phyloP scores from a whole-genome alignment of 2,113 vertebrate genomes.

The Chroicocephalus ridibundus region DNA sequence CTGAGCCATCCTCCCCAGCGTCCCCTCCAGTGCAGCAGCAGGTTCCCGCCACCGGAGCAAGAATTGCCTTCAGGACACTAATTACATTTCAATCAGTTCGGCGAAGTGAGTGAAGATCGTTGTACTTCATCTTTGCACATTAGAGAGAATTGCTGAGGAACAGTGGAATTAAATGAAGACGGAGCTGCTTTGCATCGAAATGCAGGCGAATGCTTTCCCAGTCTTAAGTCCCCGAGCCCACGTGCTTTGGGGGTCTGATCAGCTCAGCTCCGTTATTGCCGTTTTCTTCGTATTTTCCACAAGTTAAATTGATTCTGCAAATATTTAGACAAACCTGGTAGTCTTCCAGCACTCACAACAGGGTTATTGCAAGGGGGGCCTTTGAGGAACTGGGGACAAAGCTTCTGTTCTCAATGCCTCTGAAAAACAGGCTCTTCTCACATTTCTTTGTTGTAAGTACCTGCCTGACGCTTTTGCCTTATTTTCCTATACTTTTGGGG shows the following conservation, averaged over 20 bases:
- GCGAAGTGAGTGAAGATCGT: neutral
- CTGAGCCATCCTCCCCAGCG: neutral
- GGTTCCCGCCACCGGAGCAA: neutral
- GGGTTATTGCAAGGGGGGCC: neutral
- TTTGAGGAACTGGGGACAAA: neutral
- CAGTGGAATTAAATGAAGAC: neutral
- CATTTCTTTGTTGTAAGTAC: neutral
- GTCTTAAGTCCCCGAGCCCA: neutral
- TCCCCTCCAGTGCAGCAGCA: neutral
- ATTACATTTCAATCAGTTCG: fast-evolving
- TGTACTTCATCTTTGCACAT: neutral
- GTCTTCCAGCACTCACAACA: neutral
- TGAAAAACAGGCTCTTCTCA: neutral
- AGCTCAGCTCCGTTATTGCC: neutral
- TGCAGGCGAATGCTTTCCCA: neutral
- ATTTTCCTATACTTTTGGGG: neutral
- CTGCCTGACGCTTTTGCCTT: neutral
- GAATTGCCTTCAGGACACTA: neutral
- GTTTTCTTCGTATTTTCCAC: neutral
- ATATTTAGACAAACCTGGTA: neutral
- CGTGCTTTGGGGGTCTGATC: neutral
- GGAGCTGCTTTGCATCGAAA: neutral
- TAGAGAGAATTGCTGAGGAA: neutral
- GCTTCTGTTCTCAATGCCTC: neutral
- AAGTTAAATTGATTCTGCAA: neutral